Base-by-base conservation (phyloP, 2,888 invertebrate species). In the Germaria angustata region DNA sequence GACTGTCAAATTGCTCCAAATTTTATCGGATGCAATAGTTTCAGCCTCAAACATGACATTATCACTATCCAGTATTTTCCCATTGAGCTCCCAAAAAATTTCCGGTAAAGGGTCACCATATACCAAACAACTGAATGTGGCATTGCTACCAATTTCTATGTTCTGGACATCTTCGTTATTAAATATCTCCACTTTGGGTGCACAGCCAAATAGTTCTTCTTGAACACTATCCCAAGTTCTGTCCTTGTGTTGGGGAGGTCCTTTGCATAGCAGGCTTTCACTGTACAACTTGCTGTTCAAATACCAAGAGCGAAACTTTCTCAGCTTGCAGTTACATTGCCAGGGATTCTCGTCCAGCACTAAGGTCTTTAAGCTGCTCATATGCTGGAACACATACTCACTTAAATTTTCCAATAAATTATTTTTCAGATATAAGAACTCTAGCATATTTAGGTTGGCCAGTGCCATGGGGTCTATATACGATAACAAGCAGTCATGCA, bases 321-420 rank as follows among this genome's bases (percentile, higher is more conserved):
- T 93, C 78, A 98, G 91, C 84, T 95, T 94, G 90, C 98, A 98
- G 90, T 98, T 97, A 90, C 98, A 98, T 87, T 93, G 93, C 97
- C 97, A 98, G 5, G 96, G 96, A 90, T 98, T 98, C 34, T 95
- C 95, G 84, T 96, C 95, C 68, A 97, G 91, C 11, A 94, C 94
- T 36, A 97, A 92, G 1, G 96, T 95, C 91, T 96, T 97, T 80
- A 97, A 92, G 86, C 95, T 95, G 44, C 94, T 93, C 88, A 96
- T 93, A 81, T 95, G 95, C 90, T 95, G 92, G 87, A 95, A 94
- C 2, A 94, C 93, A 61, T 93, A 92, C 80, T 93, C 94, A 11
- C 94, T 94, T 44, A 96, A 90, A 87, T 93, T 93, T 73, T 95
- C 94, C 84, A 98, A 93, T 86, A 94, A 92, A 92, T 98, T 98